Base-by-base conservation (phyloP, 1,140 invertebrate species). In the Ctenoplectra terminalis region DNA sequence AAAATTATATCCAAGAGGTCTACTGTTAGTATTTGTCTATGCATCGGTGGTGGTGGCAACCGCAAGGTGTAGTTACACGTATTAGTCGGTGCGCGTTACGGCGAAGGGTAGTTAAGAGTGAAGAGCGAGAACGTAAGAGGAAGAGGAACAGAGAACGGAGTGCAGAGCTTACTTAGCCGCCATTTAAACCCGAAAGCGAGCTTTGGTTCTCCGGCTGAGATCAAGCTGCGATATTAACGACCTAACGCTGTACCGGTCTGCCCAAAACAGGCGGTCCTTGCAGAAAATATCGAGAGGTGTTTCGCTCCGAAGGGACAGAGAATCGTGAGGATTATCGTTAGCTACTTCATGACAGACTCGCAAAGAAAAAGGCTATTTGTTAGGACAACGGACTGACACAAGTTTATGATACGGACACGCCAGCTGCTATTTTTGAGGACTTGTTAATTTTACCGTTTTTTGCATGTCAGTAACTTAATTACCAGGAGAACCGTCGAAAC, bases 201-300 rank as follows among this genome's bases (percentile, higher is more conserved):
- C 83, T 90, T 89, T 85, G 83, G 60, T 88, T 82, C 80, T 82
- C 82, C 79, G 70, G 63, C 56, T 66, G 86, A 90, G 87, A 90
- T 90, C 86, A 88, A 89, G 87, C 81, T 81, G 86, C 82, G 84
- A 90, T 90, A 90, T 85, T 85, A 90, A 83, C 83, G 86, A 79
- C 69, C 70, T 76, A 87, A 85, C 79, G 86, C 58, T 82, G 61
- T 70, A 81, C 75, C 46, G 78, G 85, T 77, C 80, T 71, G 40
- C 52, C 70, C 81, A 70, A 83, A 86, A 79, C 77, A 82, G 69
- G 72, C 29, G 80, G 54, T n/a, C 73, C 40, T 20, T n/a, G 46
- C 48, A 23, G 48, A n/a, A 74, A 74, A 20, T 64, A 66, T 81
- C 83, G 71, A 81, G 56, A n/a, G n/a, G n/a, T n/a, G n/a, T n/a